Evolutionary conservation across 2,797 vertebrate genomes (phyloP).

Genomic region (Ctenosaura bakeri): DNA sequence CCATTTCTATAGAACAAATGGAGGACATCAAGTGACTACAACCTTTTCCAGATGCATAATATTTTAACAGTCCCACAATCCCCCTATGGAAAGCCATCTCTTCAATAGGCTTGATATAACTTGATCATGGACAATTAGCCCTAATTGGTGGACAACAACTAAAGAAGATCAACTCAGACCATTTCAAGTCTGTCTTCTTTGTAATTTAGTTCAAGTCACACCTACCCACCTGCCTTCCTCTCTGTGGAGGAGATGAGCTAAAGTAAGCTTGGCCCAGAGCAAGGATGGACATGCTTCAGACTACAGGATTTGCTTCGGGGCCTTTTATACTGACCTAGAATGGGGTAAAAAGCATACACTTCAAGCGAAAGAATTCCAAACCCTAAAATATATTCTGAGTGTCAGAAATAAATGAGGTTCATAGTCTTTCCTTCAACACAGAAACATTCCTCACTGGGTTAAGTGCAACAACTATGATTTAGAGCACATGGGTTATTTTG

Average conservation of each 20-base stretch:
- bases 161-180: background rate
- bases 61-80: background rate
- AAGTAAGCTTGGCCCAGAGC: background rate
- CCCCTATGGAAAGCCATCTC: conserved; percentile 12
- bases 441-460: too few relatives aligned
- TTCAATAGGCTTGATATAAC: conserved; percentile 1
- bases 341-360: too few relatives aligned
- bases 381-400: too few relatives aligned
- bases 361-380: too few relatives aligned
- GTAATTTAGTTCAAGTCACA: conserved; percentile 10
- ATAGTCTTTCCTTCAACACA: too few relatives aligned
- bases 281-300: background rate
- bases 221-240: background rate
- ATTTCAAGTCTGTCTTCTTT: background rate
- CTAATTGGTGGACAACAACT: conserved; percentile 6
- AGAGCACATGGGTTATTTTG: too few relatives aligned
- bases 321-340: background rate
- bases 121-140: conserved; percentile 8
- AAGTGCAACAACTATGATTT: too few relatives aligned
- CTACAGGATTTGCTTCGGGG: background rate
- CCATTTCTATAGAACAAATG: conserved; percentile 57
- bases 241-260: background rate
- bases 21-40: conserved; percentile 50
- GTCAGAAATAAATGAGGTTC: too few relatives aligned
- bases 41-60: conserved; percentile 52